These are phyloP conservation scores for Ophion slaviceki DNA, from an alignment of 2,888 invertebrate species.

Conservation along the genomic window DNA sequence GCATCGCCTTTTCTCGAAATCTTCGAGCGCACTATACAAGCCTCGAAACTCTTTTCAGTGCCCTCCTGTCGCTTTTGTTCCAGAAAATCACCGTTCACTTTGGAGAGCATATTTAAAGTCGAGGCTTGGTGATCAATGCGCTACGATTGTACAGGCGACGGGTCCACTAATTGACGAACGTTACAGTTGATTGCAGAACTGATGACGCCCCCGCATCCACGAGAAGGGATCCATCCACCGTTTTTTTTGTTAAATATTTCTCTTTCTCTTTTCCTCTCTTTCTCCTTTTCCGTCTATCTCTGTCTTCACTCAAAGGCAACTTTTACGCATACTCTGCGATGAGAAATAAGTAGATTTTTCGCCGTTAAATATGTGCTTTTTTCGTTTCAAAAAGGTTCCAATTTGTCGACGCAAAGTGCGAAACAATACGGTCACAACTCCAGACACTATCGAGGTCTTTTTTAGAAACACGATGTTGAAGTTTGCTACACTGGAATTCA, in stretches of 20 bases:
- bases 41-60: slow-evolving; percentile 70
- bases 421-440: too few species aligned
- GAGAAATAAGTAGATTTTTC: too few species aligned
- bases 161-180: slow-evolving; percentile 21
- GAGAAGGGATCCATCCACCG: slow-evolving; percentile 64
- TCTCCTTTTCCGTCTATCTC: neutral
- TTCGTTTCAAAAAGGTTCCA: too few species aligned
- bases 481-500: too few species aligned
- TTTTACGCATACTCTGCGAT: too few species aligned
- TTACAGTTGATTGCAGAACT: slow-evolving; percentile 64
- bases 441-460: too few species aligned
- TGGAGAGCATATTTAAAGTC: slow-evolving; percentile 71
- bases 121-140: neutral
- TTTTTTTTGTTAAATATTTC: neutral
- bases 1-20: slow-evolving; percentile 68
- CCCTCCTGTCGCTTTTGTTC: slow-evolving; percentile 69
- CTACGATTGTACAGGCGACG: slow-evolving; percentile 3
- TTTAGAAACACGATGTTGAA: too few species aligned
- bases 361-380: too few species aligned
- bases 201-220: slow-evolving; percentile 70
- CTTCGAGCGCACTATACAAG: slow-evolving; percentile 69
- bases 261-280: neutral
- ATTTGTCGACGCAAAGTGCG: too few species aligned
- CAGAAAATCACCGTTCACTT: slow-evolving; percentile 72
- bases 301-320: neutral